These are phyloP conservation scores for Trogon melanurus DNA, from an alignment of 2,113 vertebrate genomes.

Conservation along the genomic window DNA sequence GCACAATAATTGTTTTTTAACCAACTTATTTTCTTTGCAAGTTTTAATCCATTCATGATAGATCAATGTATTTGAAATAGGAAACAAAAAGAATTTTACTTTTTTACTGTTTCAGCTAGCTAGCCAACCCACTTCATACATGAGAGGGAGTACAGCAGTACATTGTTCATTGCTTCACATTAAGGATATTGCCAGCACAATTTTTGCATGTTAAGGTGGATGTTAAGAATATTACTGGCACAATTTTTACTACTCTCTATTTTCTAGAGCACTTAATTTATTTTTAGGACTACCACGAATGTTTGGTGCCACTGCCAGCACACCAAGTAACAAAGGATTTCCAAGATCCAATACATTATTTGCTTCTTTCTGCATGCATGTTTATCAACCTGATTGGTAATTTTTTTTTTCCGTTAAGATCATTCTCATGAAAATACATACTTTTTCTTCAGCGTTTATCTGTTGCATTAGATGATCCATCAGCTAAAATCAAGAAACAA, in stretches of 20 bases:
- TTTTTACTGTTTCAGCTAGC: background rate
- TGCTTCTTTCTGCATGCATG: background rate
- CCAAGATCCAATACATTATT: constrained; percentile 1
- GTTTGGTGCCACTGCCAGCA: background rate
- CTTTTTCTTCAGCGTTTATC: background rate
- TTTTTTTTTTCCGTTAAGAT: constrained; percentile 9
- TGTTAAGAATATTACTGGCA: background rate
- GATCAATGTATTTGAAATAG: background rate
- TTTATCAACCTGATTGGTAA: background rate
- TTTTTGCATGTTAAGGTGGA: background rate
- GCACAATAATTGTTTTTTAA: background rate
- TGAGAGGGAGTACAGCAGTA: background rate
- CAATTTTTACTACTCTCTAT: background rate
- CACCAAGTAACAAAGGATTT: background rate
- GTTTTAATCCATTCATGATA: background rate
- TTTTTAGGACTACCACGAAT: background rate
- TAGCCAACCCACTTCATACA: background rate
- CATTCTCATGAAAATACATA: background rate
- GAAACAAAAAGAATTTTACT: background rate
- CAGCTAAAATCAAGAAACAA: background rate
- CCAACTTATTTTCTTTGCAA: background rate
- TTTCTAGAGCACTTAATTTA: background rate
- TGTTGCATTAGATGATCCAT: background rate
- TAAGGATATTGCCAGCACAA: background rate
- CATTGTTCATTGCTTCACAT: background rate